Percentiles rank a stretch among this genome's conserved stretches.
phyloP scores from a whole-genome alignment of 1,140 invertebrate genomes.

The Stegodyphus dumicola region DNA sequence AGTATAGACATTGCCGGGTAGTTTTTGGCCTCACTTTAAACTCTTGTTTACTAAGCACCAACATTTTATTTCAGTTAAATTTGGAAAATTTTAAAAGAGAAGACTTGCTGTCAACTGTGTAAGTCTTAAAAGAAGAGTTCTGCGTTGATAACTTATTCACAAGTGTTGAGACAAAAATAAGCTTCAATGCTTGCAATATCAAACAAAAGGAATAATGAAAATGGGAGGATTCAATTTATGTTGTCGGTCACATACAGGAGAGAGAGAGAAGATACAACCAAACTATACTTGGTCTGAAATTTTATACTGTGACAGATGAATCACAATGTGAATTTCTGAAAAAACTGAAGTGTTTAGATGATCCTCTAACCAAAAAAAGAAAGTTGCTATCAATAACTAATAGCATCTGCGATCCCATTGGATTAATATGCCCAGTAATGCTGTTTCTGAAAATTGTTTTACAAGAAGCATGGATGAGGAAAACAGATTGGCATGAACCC shows the following conservation, averaged over 20 bases:
- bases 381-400: background rate
- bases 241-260: constrained; percentile 2
- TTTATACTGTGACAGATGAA: background rate
- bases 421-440: constrained; percentile 26
- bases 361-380: background rate
- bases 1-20: background rate
- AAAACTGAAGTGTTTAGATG: background rate
- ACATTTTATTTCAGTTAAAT: constrained; percentile 5
- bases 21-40: background rate
- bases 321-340: background rate
- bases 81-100: background rate
- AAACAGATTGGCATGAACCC: constrained; percentile 6
- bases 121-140: background rate
- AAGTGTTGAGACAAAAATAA: background rate
- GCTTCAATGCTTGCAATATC: background rate
- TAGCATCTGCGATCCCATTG: constrained; percentile 30
- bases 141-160: constrained; percentile 13
- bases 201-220: constrained; percentile 1
- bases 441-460: constrained; percentile 13
- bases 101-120: background rate
- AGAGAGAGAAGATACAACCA: background rate
- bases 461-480: constrained; percentile 2
- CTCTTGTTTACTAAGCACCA: constrained; percentile 27
- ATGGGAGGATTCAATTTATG: constrained; percentile 19
- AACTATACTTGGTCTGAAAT: background rate